phyloP scores from a whole-genome alignment of 2,113 vertebrate genomes.

The Phalacrocorax aristotelis region DNA sequence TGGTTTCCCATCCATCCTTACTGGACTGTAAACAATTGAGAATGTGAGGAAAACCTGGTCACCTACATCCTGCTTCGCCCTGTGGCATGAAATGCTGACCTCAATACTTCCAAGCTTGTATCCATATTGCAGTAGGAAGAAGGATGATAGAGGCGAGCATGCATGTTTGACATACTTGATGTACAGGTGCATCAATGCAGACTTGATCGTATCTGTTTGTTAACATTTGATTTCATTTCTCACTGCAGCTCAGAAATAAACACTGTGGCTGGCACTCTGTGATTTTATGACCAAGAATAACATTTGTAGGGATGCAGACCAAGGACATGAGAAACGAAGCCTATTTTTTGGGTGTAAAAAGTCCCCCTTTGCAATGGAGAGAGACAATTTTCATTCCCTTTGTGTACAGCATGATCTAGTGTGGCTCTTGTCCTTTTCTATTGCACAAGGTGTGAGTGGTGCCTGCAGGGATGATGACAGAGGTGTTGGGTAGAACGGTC shows the following conservation, averaged over 20 bases:
- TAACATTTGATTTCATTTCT: not conserved
- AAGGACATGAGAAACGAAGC: not conserved
- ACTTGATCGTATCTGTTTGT: not conserved
- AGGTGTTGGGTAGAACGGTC: not conserved
- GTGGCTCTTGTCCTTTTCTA: not conserved
- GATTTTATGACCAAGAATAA: not conserved
- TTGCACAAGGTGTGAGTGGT: not conserved
- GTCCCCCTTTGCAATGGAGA: not conserved
- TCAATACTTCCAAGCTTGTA: not conserved
- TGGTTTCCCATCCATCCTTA: not conserved
- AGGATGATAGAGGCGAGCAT: not conserved
- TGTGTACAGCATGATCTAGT: not conserved
- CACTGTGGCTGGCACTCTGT: not conserved
- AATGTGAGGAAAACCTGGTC: not conserved
- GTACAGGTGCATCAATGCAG: not conserved
- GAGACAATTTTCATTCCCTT: not conserved
- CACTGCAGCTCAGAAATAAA: not conserved
- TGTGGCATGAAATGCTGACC: not conserved
- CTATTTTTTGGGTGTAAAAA: not conserved
- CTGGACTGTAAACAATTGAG: not conserved
- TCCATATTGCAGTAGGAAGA: not conserved
- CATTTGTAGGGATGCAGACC: not conserved
- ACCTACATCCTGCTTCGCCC: not conserved
- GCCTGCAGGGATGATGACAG: not conserved
- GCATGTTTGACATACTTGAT: not conserved